Conservation (phyloP, 2,888 invertebrate species). For the Sussaba pulchella region DNA sequence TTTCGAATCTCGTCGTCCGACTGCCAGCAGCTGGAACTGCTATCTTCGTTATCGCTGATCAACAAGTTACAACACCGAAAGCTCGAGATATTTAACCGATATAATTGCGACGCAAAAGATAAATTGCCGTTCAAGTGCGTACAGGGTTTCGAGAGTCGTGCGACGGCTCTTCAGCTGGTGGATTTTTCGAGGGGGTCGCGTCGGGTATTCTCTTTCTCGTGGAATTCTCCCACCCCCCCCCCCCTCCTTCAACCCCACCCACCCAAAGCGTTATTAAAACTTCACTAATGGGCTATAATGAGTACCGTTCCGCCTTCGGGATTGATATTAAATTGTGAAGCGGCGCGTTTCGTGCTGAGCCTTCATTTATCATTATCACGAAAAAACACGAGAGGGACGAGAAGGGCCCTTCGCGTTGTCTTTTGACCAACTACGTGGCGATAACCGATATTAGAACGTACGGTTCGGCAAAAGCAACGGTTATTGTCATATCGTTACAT, state of each 20-base stretch:
- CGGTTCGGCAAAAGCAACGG: constrained; percentile 34
- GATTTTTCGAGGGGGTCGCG: constrained; percentile 36
- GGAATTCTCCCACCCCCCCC: not conserved
- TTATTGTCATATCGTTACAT: constrained; percentile 26
- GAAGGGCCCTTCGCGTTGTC: constrained; percentile 59
- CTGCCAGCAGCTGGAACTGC: constrained; percentile 23
- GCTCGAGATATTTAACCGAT: constrained; percentile 75
- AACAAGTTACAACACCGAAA: constrained; percentile 77
- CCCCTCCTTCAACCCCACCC: constrained; percentile 10
- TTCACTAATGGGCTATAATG: constrained; percentile 81
- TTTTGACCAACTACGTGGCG: constrained; percentile 56
- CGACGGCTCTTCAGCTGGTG: constrained; percentile 2
- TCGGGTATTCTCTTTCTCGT: constrained; percentile 30
- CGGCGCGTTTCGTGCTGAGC: constrained; percentile 66
- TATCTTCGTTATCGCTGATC: constrained; percentile 71
- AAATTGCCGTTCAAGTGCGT: constrained; percentile 57
- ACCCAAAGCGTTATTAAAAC: constrained; percentile 79
- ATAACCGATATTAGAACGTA: constrained; percentile 28
- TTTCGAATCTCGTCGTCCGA: constrained; percentile 37
- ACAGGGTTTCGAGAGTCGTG: constrained; percentile 63
- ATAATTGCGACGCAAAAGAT: constrained; percentile 70
- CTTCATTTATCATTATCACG: constrained; percentile 79
- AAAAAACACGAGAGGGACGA: constrained; percentile 66
- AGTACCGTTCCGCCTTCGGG: constrained; percentile 74
- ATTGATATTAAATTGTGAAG: constrained; percentile 80